Percentiles rank a stretch among this genome's conserved stretches.
Conservation (phyloP, 1,140 invertebrate species). For the Cephus cinctus region DNA sequence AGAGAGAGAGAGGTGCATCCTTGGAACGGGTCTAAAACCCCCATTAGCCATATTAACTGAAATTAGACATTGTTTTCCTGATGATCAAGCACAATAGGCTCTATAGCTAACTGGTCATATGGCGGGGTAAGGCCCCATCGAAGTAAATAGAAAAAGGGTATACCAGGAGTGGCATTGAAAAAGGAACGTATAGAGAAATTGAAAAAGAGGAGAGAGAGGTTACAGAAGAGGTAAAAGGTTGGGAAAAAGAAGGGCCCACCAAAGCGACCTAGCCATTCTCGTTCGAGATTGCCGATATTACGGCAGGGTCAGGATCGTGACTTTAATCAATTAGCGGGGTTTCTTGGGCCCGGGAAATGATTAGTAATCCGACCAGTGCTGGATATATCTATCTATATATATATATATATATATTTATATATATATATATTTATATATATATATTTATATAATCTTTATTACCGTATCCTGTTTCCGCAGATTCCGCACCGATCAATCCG, state of each 20-base stretch:
- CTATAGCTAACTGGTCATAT: too few species aligned
- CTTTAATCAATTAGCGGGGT: conserved; percentile 49
- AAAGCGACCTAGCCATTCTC: conserved; percentile 1
- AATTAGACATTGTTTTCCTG: conserved; percentile 38
- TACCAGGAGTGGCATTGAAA: not conserved
- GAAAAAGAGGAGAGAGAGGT: conserved; percentile 6
- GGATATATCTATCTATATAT: conserved; percentile 10
- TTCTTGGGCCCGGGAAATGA: conserved; percentile 53
- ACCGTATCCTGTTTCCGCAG: not conserved
- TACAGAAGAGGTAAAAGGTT: conserved; percentile 3
- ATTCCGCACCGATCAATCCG: not conserved
- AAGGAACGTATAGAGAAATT: conserved; percentile 5
- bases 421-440: too few species aligned
- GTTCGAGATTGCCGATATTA: conserved; percentile 45
- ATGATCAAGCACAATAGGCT: too few species aligned
- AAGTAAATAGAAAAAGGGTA: not conserved
- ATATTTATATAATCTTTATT: too few species aligned
- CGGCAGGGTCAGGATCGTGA: conserved; percentile 43
- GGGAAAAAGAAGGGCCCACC: conserved; percentile 7
- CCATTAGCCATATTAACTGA: conserved; percentile 36
- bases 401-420: too few species aligned
- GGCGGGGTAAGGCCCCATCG: too few species aligned
- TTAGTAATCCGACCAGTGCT: conserved; percentile 42
- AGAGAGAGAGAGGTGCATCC: too few species aligned
- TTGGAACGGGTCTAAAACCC: too few species aligned